Evolutionary conservation across 2,888 invertebrate genomes (phyloP).

Genomic region (Callimorpha dominula): DNA sequence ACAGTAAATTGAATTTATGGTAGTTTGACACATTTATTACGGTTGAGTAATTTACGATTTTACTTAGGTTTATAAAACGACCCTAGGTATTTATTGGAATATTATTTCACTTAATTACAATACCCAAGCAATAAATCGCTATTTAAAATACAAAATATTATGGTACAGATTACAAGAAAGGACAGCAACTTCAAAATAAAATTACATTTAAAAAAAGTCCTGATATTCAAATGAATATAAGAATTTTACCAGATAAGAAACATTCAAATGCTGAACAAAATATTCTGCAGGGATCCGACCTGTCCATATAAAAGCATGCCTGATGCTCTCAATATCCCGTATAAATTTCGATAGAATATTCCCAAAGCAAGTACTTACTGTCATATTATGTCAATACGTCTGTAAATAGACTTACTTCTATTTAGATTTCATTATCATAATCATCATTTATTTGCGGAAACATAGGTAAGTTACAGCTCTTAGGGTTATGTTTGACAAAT

Average conservation of each 20-base stretch:
- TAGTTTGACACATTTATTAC: constrained; percentile 1
- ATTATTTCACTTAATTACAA: not conserved
- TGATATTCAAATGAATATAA: not conserved
- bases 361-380: not conserved
- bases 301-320: not conserved
- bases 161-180: not conserved
- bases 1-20: constrained; percentile 1
- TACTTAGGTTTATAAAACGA: not conserved
- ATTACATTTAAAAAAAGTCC: not conserved
- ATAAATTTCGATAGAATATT: not conserved
- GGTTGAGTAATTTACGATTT: not conserved
- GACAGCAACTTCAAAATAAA: not conserved
- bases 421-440: no score
- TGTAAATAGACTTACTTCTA: no score
- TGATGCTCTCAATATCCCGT: not conserved
- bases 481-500: no score
- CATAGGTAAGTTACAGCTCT: no score
- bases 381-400: no score
- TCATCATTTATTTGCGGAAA: no score
- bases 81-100: not conserved
- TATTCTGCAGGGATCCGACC: not conserved
- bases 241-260: not conserved
- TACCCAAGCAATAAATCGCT: not conserved
- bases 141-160: not conserved
- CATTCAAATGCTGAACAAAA: not conserved